Conservation (phyloP, 2,797 vertebrate species). For the Lutjanus argentimaculatus region DNA sequence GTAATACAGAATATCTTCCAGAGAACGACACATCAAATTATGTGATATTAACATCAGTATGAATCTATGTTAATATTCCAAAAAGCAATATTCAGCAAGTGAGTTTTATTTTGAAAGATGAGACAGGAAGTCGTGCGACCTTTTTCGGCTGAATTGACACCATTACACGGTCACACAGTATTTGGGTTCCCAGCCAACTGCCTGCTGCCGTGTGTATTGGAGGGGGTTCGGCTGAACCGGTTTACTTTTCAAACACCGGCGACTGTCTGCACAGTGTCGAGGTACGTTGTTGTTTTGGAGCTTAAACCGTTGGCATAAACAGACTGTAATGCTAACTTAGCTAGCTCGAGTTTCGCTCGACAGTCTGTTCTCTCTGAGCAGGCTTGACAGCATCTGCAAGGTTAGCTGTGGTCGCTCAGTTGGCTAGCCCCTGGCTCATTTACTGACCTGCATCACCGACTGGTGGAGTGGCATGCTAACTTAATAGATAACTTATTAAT, state of each 20-base stretch:
- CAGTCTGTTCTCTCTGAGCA: slow-evolving; percentile 9
- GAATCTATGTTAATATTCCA: not conserved
- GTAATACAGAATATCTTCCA: not conserved
- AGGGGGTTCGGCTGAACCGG: slow-evolving; percentile 45
- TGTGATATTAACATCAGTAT: not conserved
- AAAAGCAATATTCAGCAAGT: not conserved
- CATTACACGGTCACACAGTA: slow-evolving; percentile 29
- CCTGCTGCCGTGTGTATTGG: slow-evolving; percentile 43
- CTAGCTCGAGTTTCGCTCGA: slow-evolving; percentile 48
- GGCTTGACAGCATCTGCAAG: slow-evolving; percentile 69
- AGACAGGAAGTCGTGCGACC: slow-evolving; percentile 34
- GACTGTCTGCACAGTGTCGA: slow-evolving; percentile 20
- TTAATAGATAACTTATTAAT: not conserved
- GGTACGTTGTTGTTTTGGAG: slow-evolving; percentile 57
- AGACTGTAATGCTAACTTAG: slow-evolving; percentile 36
- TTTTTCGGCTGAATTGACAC: accelerated
- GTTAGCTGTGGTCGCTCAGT: slow-evolving; percentile 64
- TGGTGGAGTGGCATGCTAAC: not conserved
- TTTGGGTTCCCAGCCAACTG: slow-evolving; percentile 55
- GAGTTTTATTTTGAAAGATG: slow-evolving; percentile 56
- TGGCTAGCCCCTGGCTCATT: slow-evolving; percentile 53
- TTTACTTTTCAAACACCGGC: slow-evolving; percentile 35
- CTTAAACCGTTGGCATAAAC: not conserved
- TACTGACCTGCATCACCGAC: slow-evolving; percentile 32
- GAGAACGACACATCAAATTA: not conserved